Evolutionary conservation across 1,140 invertebrate genomes (phyloP), one percentile per base, ranked within the genome.

Genomic region (Drosophila tsacasi): DNA sequence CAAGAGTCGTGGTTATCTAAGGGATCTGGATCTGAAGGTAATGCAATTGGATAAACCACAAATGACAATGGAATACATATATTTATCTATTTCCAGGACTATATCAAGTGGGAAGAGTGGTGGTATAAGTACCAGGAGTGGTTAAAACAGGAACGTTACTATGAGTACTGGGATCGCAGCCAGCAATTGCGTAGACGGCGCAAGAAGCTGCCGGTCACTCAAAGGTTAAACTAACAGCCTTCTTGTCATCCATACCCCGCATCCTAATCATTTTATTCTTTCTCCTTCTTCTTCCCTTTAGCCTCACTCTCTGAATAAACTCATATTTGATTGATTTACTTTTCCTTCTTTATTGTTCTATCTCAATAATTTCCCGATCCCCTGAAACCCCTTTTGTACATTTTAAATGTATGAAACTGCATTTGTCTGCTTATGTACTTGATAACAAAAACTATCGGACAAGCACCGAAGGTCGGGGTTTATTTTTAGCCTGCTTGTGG

Each of bases 91-190:
- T 52, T 15, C 2, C 52, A 97, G 66, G 97, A 98, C 92, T 98
- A 97, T 91, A 95, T 97, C 32, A 97, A 98, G 92, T 98, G 97
- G 97, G 97, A 98, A 93, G 96, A 97, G 93, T 98, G 97, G 97
- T 98, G 97, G 97, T 97, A 97, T 93, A 97, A 97, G 83, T 98
- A 98, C 93, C 96, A 97, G 93, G 97, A 97, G 93, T 98, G 97
- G 97, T 93, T 97, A 67, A 97, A 97, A 86, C 95, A 96, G 32
- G 97, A 97, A 93, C 94, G 96, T 57, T 96, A 96, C 73, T 97
- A 96, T 90, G 96, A 97, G 93, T 95, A 96, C 65, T 97, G 96
- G 96, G 95, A 95, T 49, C 94, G 94, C 35, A 92, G 92, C 62
- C 91, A 91, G 66, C 91, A 92, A 79, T 82, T 94, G 91, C 76